Evolutionary conservation across 2,888 invertebrate species (phyloP).

Genomic region (Lottia scabra): DNA sequence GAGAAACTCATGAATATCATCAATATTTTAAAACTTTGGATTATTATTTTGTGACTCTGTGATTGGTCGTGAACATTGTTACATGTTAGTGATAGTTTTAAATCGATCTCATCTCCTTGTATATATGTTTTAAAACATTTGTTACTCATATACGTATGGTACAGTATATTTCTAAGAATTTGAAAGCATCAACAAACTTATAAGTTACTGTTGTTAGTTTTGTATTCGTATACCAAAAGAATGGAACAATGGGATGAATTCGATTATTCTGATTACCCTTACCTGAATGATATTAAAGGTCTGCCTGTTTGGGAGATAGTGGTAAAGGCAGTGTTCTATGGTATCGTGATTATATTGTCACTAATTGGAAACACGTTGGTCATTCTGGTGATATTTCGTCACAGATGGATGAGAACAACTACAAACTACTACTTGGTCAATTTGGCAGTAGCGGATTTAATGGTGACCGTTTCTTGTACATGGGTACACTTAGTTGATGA

Average conservation of each 20-base stretch:
- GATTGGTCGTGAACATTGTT: no score
- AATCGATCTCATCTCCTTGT: no score
- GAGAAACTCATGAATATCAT: no score
- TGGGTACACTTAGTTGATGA: conserved; percentile 81
- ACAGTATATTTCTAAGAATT: no score
- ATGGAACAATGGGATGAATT: background rate
- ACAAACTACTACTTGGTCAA: conserved; percentile 52
- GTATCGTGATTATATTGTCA: conserved; percentile 22
- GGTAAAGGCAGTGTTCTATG: conserved; percentile 24
- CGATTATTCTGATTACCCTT: conserved; percentile 7
- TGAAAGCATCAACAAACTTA: no score
- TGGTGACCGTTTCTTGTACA: conserved; percentile 74
- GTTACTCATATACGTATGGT: no score
- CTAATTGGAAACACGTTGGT: conserved; percentile 30
- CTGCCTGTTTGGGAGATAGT: conserved; percentile 26
- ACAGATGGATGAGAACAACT: conserved; percentile 42
- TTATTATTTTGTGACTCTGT: no score
- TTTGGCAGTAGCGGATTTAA: conserved; percentile 42
- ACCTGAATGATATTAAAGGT: background rate
- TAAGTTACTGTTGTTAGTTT: no score
- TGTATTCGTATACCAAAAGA: no score
- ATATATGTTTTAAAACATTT: no score
- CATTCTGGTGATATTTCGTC: conserved; percentile 26
- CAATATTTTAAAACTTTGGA: no score
- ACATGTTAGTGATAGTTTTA: no score